Percentiles rank a stretch among this genome's conserved stretches.
Conservation (phyloP, 2,113 vertebrate species). For the Seriola aureovittata region DNA sequence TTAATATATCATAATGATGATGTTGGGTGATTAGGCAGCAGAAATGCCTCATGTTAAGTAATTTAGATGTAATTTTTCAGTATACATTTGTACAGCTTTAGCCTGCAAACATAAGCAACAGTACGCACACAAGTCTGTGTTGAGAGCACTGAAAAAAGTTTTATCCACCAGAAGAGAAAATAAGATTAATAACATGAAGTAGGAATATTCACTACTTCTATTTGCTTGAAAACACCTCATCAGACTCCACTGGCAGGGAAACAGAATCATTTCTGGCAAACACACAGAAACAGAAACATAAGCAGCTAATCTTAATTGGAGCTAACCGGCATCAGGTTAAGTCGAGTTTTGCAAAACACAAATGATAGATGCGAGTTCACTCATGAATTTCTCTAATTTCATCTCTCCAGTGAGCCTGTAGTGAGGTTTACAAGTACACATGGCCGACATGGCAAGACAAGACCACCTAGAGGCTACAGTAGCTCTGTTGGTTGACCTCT, state of each 20-base stretch:
- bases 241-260: neutral
- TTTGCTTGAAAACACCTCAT: slow-evolving; percentile 31
- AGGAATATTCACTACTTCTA: slow-evolving; percentile 2
- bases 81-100: neutral
- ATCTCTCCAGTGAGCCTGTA: slow-evolving; percentile 1
- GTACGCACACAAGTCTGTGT: neutral
- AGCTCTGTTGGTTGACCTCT: slow-evolving; percentile 23
- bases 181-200: neutral
- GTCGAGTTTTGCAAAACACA: slow-evolving; percentile 19
- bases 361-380: slow-evolving; percentile 28
- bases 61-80: neutral
- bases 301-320: slow-evolving; percentile 28
- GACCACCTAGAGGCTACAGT: slow-evolving; percentile 33
- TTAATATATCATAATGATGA: slow-evolving; percentile 10
- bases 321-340: slow-evolving; percentile 10
- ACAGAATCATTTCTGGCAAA: neutral
- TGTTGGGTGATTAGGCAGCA: slow-evolving; percentile 1
- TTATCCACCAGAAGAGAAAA: neutral
- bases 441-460: neutral
- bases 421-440: neutral
- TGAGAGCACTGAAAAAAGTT: neutral
- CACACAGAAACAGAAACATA: neutral
- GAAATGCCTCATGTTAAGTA: neutral
- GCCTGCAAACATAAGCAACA: neutral
- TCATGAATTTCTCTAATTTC: slow-evolving; percentile 11